Conservation (phyloP, 2,113 vertebrate genomes). For the Oncorhynchus keta region DNA sequence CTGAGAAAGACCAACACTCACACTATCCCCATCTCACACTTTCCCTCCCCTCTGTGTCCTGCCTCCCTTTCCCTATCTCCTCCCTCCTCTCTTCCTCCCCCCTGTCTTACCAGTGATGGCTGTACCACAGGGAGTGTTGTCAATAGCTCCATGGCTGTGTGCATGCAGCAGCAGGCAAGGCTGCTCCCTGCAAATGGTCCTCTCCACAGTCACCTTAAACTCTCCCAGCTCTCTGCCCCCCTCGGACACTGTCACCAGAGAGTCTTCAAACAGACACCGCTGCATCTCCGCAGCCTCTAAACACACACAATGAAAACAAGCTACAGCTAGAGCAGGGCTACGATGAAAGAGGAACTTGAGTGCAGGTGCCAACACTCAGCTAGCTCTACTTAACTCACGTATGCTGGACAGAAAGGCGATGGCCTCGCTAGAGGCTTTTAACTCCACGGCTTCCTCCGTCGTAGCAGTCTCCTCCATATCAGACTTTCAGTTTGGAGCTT, state of each 20-base stretch:
- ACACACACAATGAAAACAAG: not conserved
- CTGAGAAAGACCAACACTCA: not conserved
- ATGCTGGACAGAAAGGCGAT: conserved; percentile 65
- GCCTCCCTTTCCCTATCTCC: not conserved
- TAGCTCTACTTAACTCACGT: conserved; percentile 58
- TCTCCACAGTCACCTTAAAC: conserved; percentile 73
- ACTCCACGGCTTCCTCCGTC: conserved; percentile 1
- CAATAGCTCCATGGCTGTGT: conserved; percentile 64
- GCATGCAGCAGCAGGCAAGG: conserved; percentile 77
- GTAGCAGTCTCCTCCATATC: conserved; percentile 37
- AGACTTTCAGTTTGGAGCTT: too few species aligned
- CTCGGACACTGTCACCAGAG: conserved; percentile 69
- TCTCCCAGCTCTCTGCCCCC: conserved; percentile 69
- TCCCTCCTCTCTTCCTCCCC: not conserved
- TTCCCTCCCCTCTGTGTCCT: too few species aligned
- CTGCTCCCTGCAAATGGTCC: conserved; percentile 47
- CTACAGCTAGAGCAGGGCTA: too few species aligned
- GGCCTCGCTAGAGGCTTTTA: conserved; percentile 61
- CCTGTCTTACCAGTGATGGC: conserved; percentile 75
- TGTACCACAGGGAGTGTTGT: conserved; percentile 72
- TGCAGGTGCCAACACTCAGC: not conserved
- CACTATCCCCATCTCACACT: too few species aligned
- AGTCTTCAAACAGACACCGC: conserved; percentile 79
- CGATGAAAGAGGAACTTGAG: too few species aligned
- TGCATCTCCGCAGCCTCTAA: conserved; percentile 70